Conservation (phyloP, 2,113 vertebrate genomes). For the Ameiurus melas region DNA sequence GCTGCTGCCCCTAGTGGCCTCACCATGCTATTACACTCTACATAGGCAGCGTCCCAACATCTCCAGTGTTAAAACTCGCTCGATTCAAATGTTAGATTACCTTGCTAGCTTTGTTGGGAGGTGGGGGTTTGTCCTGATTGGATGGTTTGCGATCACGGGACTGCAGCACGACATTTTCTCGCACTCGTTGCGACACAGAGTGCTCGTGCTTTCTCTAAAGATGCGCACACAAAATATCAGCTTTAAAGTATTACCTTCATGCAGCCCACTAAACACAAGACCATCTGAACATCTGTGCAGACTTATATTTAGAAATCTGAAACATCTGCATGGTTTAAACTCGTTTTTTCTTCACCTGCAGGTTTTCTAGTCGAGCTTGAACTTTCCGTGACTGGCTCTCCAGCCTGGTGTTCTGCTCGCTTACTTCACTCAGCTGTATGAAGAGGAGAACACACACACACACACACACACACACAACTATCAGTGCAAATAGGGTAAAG, state of each 20-base stretch:
- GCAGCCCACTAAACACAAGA: not conserved
- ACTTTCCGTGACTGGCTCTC: slow-evolving; percentile 79
- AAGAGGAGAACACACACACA: not conserved
- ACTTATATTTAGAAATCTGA: not conserved
- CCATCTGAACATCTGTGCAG: not conserved
- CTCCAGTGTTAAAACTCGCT: not conserved
- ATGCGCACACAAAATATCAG: not conserved
- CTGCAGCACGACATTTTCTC: slow-evolving; percentile 57
- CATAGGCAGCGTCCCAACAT: not conserved
- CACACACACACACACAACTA: not conserved
- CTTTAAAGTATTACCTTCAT: not conserved
- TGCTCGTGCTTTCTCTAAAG: slow-evolving; percentile 80
- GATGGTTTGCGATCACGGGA: slow-evolving; percentile 63
- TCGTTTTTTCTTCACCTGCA: slow-evolving; percentile 70
- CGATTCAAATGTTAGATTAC: slow-evolving; percentile 56
- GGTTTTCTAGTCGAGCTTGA: slow-evolving; percentile 86
- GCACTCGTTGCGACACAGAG: slow-evolving; percentile 66
- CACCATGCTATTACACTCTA: not conserved
- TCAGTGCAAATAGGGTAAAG: not conserved
- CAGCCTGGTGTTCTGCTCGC: slow-evolving; percentile 80
- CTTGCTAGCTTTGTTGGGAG: slow-evolving; percentile 66
- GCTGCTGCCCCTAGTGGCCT: not conserved
- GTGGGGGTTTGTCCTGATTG: slow-evolving; percentile 71
- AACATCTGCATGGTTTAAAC: not conserved
- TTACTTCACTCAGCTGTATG: slow-evolving; percentile 78